Evolutionary conservation across 2,888 invertebrate species (phyloP).

Genomic region (Lepidochrysops patricia): DNA sequence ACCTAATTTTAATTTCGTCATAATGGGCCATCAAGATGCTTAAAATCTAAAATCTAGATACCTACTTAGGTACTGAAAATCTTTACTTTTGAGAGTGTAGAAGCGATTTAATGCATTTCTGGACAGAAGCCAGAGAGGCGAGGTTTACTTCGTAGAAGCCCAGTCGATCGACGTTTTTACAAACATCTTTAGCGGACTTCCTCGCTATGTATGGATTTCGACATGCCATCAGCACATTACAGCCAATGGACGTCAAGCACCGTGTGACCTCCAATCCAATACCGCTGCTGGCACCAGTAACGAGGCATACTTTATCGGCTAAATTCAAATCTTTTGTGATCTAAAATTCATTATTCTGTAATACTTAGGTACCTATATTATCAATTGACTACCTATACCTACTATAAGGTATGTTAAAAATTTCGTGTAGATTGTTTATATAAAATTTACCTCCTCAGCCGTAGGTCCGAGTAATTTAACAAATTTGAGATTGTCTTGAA

Average conservation of each 20-base stretch:
- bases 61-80: neutral
- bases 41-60: neutral
- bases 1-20: too few relatives aligned
- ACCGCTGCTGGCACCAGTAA: constrained; percentile 96
- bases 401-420: neutral
- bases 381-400: too few relatives aligned
- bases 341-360: constrained; percentile 48
- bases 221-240: constrained; percentile 90
- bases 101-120: constrained; percentile 43
- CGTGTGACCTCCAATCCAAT: constrained; percentile 93
- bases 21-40: too few relatives aligned
- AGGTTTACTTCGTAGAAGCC: constrained; percentile 48
- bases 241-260: constrained; percentile 86
- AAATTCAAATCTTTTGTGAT: constrained; percentile 88
- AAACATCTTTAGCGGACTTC: constrained; percentile 34
- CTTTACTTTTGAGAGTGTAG: constrained; percentile 38
- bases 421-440: neutral
- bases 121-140: constrained; percentile 53
- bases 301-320: constrained; percentile 84
- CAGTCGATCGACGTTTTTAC: constrained; percentile 34
- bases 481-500: constrained; percentile 26
- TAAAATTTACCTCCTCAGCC: constrained; percentile 36
- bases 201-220: constrained; percentile 80
- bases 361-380: too few relatives aligned
- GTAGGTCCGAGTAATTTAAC: constrained; percentile 38